phyloP scores from a whole-genome alignment of 2,113 vertebrate genomes.

The Emberiza fucata region DNA sequence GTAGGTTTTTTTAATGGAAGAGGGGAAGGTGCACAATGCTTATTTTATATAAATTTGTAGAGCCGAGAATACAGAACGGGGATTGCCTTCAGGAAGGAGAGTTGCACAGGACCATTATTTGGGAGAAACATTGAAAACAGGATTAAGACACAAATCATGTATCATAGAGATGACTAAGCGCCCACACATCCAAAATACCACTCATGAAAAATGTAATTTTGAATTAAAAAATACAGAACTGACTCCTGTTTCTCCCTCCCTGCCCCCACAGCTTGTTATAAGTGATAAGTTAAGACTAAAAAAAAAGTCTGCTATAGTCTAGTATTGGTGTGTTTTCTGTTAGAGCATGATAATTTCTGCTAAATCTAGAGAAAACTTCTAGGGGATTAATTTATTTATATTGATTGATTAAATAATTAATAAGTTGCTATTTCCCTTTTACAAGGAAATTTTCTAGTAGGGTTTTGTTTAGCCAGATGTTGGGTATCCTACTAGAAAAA shows the following conservation, averaged over 20 bases:
- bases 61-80: neutral
- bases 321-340: neutral
- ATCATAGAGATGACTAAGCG: neutral
- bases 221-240: neutral
- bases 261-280: fast-evolving
- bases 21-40: neutral
- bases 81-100: neutral
- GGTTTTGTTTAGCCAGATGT: neutral
- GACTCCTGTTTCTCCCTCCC: neutral
- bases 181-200: neutral
- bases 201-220: neutral
- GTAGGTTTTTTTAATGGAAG: neutral
- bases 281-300: neutral
- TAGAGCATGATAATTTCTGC: neutral
- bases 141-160: neutral
- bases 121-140: neutral
- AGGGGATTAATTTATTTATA: neutral
- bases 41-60: neutral
- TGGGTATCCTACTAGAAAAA: neutral
- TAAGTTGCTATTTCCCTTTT: neutral
- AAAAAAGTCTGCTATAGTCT: neutral
- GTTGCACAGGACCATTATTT: neutral
- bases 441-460: neutral
- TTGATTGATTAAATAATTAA: neutral
- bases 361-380: neutral